Conservation (phyloP, 2,113 vertebrate species). For the Peromyscus polionotus region DNA sequence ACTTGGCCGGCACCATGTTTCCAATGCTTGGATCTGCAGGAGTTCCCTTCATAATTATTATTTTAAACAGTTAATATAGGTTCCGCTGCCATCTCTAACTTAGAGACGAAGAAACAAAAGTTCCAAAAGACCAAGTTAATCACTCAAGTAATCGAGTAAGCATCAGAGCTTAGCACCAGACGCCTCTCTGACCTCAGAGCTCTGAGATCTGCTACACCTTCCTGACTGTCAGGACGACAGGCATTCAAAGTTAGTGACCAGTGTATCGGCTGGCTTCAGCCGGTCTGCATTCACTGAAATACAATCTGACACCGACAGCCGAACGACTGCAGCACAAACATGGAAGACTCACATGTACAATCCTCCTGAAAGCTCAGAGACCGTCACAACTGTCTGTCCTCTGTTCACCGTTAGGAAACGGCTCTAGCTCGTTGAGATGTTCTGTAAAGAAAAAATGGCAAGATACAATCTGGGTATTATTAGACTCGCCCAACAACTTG, state of each 20-base stretch:
- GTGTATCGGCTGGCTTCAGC: background rate
- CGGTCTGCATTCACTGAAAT: background rate
- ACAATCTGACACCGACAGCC: background rate
- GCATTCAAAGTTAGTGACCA: background rate
- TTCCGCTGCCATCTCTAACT: background rate
- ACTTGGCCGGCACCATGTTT: too few relatives aligned
- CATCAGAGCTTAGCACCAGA: background rate
- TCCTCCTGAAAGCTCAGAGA: background rate
- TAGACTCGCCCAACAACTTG: background rate
- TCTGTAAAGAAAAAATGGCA: background rate
- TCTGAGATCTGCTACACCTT: background rate
- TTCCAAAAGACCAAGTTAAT: background rate
- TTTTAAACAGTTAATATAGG: background rate
- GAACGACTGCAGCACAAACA: background rate
- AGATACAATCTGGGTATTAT: background rate
- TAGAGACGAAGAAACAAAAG: background rate
- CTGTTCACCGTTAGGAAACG: background rate
- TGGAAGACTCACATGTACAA: background rate
- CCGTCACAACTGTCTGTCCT: background rate
- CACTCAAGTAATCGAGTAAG: background rate
- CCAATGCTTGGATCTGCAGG: too few relatives aligned
- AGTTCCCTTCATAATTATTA: background rate
- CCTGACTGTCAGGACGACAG: background rate
- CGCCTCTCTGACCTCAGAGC: background rate
- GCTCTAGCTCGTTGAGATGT: background rate